Base-by-base conservation (phyloP, 1,140 invertebrate species). In the Bombus ignitus region DNA sequence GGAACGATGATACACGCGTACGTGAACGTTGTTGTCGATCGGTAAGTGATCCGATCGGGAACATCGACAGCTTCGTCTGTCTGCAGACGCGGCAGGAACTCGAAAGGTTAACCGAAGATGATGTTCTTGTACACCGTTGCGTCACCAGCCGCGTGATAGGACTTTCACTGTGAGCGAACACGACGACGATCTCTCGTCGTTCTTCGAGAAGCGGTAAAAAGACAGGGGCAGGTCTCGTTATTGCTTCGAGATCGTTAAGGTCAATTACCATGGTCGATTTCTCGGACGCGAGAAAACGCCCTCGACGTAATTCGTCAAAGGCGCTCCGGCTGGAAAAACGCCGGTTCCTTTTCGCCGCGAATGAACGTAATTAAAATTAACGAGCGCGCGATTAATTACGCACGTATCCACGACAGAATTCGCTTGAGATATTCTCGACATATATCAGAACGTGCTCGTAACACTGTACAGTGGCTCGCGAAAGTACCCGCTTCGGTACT, bases 31-130 rank as follows among this genome's bases (percentile, higher is more conserved):
- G n/a, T n/a, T 0, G 59, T 8, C 32, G 65, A 66, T 79, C 71
- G 74, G n/a, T 76, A 62, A 62, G 47, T 37, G 79, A 83, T 86
- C 75, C 3, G 59, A 62, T 62, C 59, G 59, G 74, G 39, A 57
- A 42, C 32, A 76, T 37, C 35, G 59, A 88, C 39, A 12, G 8
- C 74, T 66, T 47, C 47, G 77, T 53, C n/a, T 8, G 68, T 42
- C 28, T 9, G 28, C n/a, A 2, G 35, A 81, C 77, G 32, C 66
- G 65, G 47, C 79, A 68, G 77, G 37, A 47, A 81, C 79, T 83
- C 73, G 89, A 93, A 94, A 94, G 92, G 92, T 93, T 92, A 93
- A 88, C 53, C 87, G 89, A 93, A 90, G 87, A 92, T 84, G 91
- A 92, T 91, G 90, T 86, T 88, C 84, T 75, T 71, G 71, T 62